Evolutionary conservation across 2,888 invertebrate genomes (phyloP).

Genomic region (Bellardia pandia): DNA sequence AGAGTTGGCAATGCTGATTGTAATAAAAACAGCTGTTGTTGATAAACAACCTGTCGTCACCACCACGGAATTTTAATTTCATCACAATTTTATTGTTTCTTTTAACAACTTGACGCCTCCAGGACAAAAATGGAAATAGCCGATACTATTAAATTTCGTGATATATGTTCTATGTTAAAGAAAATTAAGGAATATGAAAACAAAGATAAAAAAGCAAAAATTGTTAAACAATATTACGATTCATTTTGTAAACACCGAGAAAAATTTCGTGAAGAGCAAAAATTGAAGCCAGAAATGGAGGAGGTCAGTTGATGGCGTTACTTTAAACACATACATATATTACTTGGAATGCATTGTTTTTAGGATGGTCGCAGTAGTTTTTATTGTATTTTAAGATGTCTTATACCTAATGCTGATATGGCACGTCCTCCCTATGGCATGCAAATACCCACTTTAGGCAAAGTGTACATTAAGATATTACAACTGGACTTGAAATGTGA

Average conservation of each 20-base stretch:
- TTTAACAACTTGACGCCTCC: neutral
- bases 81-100: slow-evolving; percentile 38
- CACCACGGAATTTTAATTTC: slow-evolving; percentile 14
- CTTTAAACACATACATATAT: neutral
- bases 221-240: slow-evolving; percentile 79
- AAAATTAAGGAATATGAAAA: slow-evolving; percentile 77
- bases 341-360: slow-evolving; percentile 1
- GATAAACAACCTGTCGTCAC: neutral
- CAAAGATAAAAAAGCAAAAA: slow-evolving; percentile 76
- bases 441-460: slow-evolving; percentile 90
- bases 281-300: slow-evolving; percentile 58
- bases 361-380: slow-evolving; percentile 86
- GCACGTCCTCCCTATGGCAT: slow-evolving; percentile 93
- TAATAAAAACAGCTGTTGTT: slow-evolving; percentile 46
- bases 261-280: slow-evolving; percentile 75
- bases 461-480: slow-evolving; percentile 89
- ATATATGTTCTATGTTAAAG: slow-evolving; percentile 81
- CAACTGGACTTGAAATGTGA: slow-evolving; percentile 88
- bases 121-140: slow-evolving; percentile 78
- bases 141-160: slow-evolving; percentile 79
- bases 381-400: slow-evolving; percentile 90
- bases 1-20: no score
- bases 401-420: slow-evolving; percentile 92
- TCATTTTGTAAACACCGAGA: slow-evolving; percentile 80
- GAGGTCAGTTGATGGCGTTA: slow-evolving; percentile 61